phyloP scores from a whole-genome alignment of 2,888 invertebrate genomes.

The Dascillus cervinus region DNA sequence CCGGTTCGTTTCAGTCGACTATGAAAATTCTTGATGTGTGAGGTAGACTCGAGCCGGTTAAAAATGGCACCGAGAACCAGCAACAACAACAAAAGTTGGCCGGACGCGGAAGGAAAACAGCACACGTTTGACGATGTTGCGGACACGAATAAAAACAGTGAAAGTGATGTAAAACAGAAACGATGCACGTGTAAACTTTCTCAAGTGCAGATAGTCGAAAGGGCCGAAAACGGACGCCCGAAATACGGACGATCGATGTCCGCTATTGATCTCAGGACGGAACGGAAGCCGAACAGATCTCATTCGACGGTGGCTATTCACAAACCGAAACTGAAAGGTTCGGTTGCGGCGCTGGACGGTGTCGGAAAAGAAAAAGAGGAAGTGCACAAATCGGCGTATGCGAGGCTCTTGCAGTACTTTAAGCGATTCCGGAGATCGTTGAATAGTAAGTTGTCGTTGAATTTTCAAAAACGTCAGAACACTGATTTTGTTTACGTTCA shows the following conservation, averaged over 20 bases:
- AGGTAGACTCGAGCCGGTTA: too few relatives aligned
- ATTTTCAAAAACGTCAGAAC: too few relatives aligned
- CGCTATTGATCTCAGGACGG: slow-evolving; percentile 25
- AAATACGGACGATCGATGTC: slow-evolving; percentile 30
- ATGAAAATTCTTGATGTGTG: too few relatives aligned
- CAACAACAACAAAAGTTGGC: too few relatives aligned
- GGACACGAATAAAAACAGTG: too few relatives aligned
- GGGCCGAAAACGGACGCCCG: slow-evolving; percentile 14
- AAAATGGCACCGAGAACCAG: slow-evolving; percentile 1
- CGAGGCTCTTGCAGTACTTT: slow-evolving; percentile 28
- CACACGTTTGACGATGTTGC: too few relatives aligned
- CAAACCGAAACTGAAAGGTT: slow-evolving; percentile 15
- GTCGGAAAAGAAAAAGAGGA: slow-evolving; percentile 14
- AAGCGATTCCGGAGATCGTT: slow-evolving; percentile 29
- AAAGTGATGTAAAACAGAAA: not conserved
- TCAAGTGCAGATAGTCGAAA: slow-evolving; percentile 9
- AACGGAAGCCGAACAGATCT: slow-evolving; percentile 11
- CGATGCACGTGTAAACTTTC: slow-evolving; percentile 6
- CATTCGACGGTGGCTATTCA: slow-evolving; percentile 19
- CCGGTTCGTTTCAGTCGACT: too few relatives aligned
- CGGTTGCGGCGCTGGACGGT: slow-evolving; percentile 10
- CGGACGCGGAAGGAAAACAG: too few relatives aligned
- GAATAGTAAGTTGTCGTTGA: slow-evolving; percentile 23
- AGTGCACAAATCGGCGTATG: slow-evolving; percentile 19
- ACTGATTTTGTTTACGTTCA: too few relatives aligned